phyloP scores from a whole-genome alignment of 2,888 invertebrate species.

The Chymomyza procnemis region DNA sequence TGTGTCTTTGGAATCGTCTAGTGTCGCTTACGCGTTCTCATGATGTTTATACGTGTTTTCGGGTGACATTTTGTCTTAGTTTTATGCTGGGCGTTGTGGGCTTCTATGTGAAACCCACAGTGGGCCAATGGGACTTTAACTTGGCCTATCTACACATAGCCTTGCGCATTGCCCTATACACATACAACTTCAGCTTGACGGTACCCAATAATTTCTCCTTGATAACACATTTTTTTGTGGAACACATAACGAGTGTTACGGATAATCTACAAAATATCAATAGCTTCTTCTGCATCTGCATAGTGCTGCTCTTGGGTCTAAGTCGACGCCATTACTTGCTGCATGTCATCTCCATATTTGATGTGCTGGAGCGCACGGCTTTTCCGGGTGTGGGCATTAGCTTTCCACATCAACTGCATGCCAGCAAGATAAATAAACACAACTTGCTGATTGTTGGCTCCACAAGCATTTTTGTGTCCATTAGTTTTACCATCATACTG shows the following conservation, averaged over 20 bases:
- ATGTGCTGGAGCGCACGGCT: slow-evolving; percentile 52
- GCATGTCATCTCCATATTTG: slow-evolving; percentile 37
- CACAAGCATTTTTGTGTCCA: slow-evolving; percentile 37
- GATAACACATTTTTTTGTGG: slow-evolving; percentile 57
- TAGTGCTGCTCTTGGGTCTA: slow-evolving; percentile 48
- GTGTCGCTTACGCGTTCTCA: slow-evolving; percentile 42
- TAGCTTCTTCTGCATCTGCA: slow-evolving; percentile 57
- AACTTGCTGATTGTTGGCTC: slow-evolving; percentile 32
- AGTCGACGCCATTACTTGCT: slow-evolving; percentile 36
- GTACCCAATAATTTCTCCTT: slow-evolving; percentile 43
- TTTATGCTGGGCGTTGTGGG: slow-evolving; percentile 64
- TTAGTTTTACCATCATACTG: slow-evolving; percentile 51
- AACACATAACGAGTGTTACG: slow-evolving; percentile 60
- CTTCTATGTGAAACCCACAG: slow-evolving; percentile 33
- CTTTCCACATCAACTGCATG: slow-evolving; percentile 46
- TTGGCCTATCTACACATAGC: slow-evolving; percentile 51
- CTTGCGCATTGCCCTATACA: slow-evolving; percentile 47
- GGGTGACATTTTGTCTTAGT: slow-evolving; percentile 50
- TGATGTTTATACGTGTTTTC: slow-evolving; percentile 67
- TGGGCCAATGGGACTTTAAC: slow-evolving; percentile 27
- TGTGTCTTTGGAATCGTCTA: slow-evolving; percentile 43
- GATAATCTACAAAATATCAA: slow-evolving; percentile 65
- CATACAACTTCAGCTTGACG: slow-evolving; percentile 40
- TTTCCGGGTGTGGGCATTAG: slow-evolving; percentile 57
- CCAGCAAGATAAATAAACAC: slow-evolving; percentile 35